These are phyloP conservation scores for Drosophila pseudoananassae DNA, from an alignment of 1,140 invertebrate genomes.

Conservation along the genomic window DNA sequence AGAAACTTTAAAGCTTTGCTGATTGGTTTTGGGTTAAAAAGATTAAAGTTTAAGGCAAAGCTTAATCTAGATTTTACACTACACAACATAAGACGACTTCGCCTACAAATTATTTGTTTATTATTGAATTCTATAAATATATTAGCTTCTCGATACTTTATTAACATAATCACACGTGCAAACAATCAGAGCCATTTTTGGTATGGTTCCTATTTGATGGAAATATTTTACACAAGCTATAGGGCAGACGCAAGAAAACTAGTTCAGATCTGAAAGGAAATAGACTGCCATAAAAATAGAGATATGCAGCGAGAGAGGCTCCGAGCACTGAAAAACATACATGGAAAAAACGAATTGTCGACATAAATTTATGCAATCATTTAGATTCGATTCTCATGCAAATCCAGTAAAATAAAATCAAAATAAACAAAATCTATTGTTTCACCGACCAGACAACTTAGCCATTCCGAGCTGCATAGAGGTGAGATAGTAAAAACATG, in stretches of 20 bases:
- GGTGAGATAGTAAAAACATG: slow-evolving; percentile 33
- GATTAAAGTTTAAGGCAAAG: background rate
- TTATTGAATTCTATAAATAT: slow-evolving; percentile 2
- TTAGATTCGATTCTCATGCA: slow-evolving; percentile 81
- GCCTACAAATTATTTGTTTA: background rate
- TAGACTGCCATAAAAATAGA: slow-evolving; percentile 9
- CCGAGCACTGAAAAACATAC: slow-evolving; percentile 27
- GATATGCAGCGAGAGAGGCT: slow-evolving; percentile 55
- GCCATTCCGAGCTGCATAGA: slow-evolving; percentile 47
- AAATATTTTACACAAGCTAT: slow-evolving; percentile 15
- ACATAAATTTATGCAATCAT: slow-evolving; percentile 78
- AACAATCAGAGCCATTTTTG: slow-evolving; percentile 16
- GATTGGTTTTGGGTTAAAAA: background rate
- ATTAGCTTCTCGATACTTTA: slow-evolving; percentile 6
- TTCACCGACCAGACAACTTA: slow-evolving; percentile 25
- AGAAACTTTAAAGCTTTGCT: slow-evolving; percentile 21
- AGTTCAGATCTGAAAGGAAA: slow-evolving; percentile 60
- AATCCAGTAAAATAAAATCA: slow-evolving; percentile 60
- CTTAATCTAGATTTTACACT: slow-evolving; percentile 49
- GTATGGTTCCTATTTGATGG: background rate
- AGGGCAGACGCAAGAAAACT: slow-evolving; percentile 53
- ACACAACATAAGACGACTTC: background rate
- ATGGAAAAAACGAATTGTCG: slow-evolving; percentile 65
- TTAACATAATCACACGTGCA: slow-evolving; percentile 27
- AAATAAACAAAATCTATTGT: slow-evolving; percentile 54